These are phyloP conservation scores for Hesperia comma DNA, from an alignment of 2,888 invertebrate genomes.

Conservation along the genomic window DNA sequence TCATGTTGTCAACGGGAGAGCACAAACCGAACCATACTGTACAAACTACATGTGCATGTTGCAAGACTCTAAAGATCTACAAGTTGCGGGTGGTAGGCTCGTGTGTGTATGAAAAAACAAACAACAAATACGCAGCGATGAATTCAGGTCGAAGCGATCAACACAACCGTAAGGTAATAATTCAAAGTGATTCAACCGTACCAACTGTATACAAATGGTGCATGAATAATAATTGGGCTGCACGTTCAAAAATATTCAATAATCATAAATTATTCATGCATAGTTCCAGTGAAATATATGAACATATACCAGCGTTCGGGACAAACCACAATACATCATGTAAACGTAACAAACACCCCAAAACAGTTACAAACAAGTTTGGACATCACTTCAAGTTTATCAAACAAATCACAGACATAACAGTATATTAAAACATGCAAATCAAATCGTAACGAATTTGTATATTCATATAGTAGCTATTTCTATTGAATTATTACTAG, in stretches of 20 bases:
- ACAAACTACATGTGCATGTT: conserved; percentile 26
- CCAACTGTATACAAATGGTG: conserved; percentile 40
- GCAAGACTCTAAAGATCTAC: conserved; percentile 14
- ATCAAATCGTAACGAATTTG: conserved; percentile 28
- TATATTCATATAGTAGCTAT: background rate
- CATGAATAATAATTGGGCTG: conserved; percentile 34
- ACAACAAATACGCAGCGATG: conserved; percentile 19
- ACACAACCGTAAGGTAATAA: conserved; percentile 3
- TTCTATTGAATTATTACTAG: background rate
- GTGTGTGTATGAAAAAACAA: conserved; percentile 22
- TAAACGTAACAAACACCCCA: conserved; percentile 48
- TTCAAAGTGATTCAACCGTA: conserved; percentile 17
- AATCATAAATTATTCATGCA: conserved; percentile 53
- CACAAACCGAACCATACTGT: background rate
- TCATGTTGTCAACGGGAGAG: background rate
- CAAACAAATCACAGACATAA: conserved; percentile 48
- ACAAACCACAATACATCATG: conserved; percentile 58
- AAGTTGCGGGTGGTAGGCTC: conserved; percentile 30
- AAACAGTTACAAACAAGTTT: conserved; percentile 59
- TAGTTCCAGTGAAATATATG: conserved; percentile 48
- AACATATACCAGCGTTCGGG: conserved; percentile 42
- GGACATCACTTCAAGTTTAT: conserved; percentile 50
- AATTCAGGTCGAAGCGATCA: conserved; percentile 17
- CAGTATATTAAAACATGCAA: conserved; percentile 61
- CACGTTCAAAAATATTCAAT: background rate